Evolutionary conservation across 2,113 vertebrate genomes (phyloP), one percentile per base, ranked within the genome.

Genomic region (Podiceps cristatus): DNA sequence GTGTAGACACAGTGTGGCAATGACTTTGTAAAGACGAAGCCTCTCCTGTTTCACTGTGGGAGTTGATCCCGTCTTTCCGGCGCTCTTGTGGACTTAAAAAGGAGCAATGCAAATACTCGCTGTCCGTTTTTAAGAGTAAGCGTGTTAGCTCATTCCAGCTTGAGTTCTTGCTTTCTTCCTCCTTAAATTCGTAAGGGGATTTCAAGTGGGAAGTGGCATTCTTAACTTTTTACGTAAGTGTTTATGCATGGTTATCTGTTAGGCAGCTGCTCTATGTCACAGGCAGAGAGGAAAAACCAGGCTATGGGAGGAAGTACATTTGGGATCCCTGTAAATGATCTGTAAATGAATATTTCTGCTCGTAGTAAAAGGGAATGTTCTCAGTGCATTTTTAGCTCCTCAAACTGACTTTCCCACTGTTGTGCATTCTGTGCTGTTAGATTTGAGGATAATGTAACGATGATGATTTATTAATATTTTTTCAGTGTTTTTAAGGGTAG

Each of bases 121-220:
- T 9, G 1, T 59, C n/a, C 8, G 11, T 15, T 83, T 69, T 67
- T 14, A 13, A 45, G 23, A 59, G n/a, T 13, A 22, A 3, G 33
- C 3, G 0, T 10, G 11, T 84, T 63, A 56, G 44, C 35, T 88
- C 64, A 49, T 84, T 92, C 79, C 82, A 93, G 75, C 62, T 67
- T 42, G 11, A 66, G 28, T 40, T 93, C 53, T 90, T 93, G 28
- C 16, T 56, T 79, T 47, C 44, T 86, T 88, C 79, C 79, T 56
- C 31, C 78, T 93, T 31, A 5, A 86, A 92, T 35, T 72, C 64
- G 9, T 11, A 66, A 96, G 86, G 86, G 53, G 63, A 66, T 92
- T 94, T 86, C 62, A 74, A 92, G 69, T 76, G 86, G 67, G 94
- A 95, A 96, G 62, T 62, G 27, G 5, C 75, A 86, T 95, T 92